Conservation (phyloP, 1,140 invertebrate species). For the Drosophila melanogaster region DNA sequence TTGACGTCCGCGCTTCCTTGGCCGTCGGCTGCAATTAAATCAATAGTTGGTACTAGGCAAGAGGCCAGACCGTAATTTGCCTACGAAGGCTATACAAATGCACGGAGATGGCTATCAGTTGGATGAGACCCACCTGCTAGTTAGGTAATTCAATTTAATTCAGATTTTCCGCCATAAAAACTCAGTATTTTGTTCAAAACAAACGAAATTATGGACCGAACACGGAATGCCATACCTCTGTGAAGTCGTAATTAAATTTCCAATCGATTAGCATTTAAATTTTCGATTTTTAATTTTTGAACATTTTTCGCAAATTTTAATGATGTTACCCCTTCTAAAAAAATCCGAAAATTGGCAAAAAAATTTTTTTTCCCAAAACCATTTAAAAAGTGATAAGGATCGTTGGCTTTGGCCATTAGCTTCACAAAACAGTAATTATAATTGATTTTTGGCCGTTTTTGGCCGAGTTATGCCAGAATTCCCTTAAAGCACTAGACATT, state of each 20-base stretch:
- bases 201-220: not conserved
- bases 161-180: not conserved
- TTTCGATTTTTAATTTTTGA: too few species aligned
- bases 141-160: not conserved
- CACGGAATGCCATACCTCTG: not conserved
- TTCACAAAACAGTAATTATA: too few species aligned
- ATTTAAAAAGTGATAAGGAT: not conserved
- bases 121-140: not conserved
- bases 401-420: too few species aligned
- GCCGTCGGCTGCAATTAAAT: constrained; percentile 35
- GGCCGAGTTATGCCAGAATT: too few species aligned
- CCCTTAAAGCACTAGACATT: too few species aligned
- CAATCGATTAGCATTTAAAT: not conserved
- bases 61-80: not conserved
- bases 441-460: too few species aligned
- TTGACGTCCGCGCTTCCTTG: constrained; percentile 22
- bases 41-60: constrained; percentile 22
- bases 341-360: too few species aligned
- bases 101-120: not conserved
- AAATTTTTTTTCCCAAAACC: not conserved
- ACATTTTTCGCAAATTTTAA: too few species aligned
- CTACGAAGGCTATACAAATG: not conserved
- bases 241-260: not conserved
- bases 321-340: too few species aligned
- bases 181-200: not conserved